Base-by-base conservation (phyloP, 2,113 vertebrate genomes). In the Sapayoa aenigma region DNA sequence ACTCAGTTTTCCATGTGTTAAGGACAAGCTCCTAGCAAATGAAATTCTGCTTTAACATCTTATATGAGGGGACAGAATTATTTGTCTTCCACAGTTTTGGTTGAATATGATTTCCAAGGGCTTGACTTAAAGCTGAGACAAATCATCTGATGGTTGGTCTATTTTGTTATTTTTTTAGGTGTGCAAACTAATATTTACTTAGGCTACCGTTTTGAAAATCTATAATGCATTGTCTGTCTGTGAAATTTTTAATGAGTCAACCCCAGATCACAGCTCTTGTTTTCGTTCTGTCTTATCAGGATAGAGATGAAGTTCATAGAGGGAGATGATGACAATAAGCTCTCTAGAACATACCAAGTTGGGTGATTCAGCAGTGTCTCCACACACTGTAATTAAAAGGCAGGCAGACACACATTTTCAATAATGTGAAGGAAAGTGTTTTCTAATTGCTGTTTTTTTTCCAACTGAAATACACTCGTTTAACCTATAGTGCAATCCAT, bases 311-410 rank as follows among this genome's bases (percentile, higher is more conserved):
- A 94, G 76, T 87, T 75, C 53, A 91, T 59, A 37, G 68, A 91
- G 78, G 30, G 21, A 93, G 73, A 93, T 80, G 87, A 95, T 95
- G 93, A 95, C 95, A 95, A 81, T 84, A 82, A 93, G 47, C 75
- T 86, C 91, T 71, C 68, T 91, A 84, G 81, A 95, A 87, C 90
- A 94, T 96, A 95, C 75, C 79, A 95, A 65, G 65, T 50, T 76
- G 84, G 68, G 41, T 96, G 94, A 96, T 95, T 96, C 95, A 97
- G 77, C 89, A 91, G 53, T 76, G 81, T 94, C 91, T 96, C 84
- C 87, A 80, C 89, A 95, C 62, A 81, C 75, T 84, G 72, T 91
- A 96, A 97, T 97, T 96, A 96, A 96, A 95, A 96, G 95, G 96
- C 96, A 96, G 96, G 94, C 94, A 96, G 93, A 90, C 92, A 96